A percentile compares a stretch with the other conserved stretches of the same genome.
Evolutionary conservation across 2,888 invertebrate species (phyloP).

Genomic region (Metallyticus violacea): DNA sequence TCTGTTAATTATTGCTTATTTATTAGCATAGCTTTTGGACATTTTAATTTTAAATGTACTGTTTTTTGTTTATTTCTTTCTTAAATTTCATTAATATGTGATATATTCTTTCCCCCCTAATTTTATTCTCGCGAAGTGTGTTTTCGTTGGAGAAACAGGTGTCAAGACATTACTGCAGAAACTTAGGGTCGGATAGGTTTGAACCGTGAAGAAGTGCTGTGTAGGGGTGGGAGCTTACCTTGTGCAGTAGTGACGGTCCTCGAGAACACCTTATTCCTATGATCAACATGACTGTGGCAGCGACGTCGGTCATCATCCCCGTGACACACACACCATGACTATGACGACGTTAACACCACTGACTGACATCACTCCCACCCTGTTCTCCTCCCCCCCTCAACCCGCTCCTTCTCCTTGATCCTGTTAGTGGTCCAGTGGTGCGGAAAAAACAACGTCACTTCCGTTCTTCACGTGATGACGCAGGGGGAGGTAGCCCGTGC

Average conservation of each 20-base stretch:
- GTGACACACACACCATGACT: background rate
- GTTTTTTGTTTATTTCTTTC: no score
- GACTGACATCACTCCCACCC: background rate
- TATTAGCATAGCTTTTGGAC: no score
- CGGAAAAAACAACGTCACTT: conserved; percentile 26
- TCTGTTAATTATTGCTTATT: no score
- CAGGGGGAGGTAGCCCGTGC: background rate
- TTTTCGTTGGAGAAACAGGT: no score
- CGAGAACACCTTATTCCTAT: background rate
- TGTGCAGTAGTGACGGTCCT: background rate
- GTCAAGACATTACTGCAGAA: no score
- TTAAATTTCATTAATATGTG: no score
- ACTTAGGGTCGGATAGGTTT: no score
- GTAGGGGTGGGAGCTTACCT: background rate
- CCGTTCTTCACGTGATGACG: conserved; percentile 23
- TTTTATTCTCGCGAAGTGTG: no score
- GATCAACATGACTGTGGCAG: background rate
- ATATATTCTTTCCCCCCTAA: no score
- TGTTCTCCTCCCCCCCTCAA: background rate
- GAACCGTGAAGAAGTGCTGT: no score
- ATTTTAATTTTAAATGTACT: no score
- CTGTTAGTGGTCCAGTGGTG: conserved; percentile 24
- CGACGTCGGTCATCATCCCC: background rate
- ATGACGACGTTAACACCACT: background rate
- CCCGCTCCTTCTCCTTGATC: conserved; percentile 8